A percentile compares a stretch with the other conserved stretches of the same genome.
phyloP scores from a whole-genome alignment of 2,888 invertebrate genomes.

The Thereva nobilitata region DNA sequence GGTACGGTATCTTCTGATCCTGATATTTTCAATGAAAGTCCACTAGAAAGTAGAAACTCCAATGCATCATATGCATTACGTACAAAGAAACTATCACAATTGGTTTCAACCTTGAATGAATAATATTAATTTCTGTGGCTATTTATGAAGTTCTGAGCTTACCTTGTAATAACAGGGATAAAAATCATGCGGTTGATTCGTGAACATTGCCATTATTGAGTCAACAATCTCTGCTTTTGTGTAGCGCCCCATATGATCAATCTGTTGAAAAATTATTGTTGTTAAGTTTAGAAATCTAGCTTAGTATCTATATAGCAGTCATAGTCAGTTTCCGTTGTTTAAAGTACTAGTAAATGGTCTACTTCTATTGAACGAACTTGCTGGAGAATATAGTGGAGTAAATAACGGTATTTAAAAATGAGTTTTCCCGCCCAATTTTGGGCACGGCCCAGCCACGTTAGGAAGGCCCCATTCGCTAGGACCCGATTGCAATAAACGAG shows the following conservation, averaged over 20 bases:
- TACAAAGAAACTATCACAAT: constrained; percentile 40
- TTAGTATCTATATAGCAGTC: no score
- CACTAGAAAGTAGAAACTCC: constrained; percentile 27
- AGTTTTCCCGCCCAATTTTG: no score
- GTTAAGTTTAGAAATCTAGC: not conserved
- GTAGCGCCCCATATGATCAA: constrained; percentile 39
- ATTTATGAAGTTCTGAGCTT: not conserved
- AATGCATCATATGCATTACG: constrained; percentile 39
- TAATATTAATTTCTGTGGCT: not conserved
- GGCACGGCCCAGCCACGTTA: no score
- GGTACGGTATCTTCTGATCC: constrained; percentile 17
- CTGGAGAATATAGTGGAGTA: no score
- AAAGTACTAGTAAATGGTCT: no score
- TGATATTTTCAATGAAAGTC: constrained; percentile 26
- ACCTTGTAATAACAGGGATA: constrained; percentile 42
- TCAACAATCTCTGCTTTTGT: constrained; percentile 38
- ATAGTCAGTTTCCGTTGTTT: no score
- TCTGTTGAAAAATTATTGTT: constrained; percentile 21
- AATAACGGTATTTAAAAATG: no score
- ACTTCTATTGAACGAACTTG: no score
- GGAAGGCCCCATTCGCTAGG: no score
- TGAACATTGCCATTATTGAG: constrained; percentile 26
- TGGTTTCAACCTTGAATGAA: constrained; percentile 19
- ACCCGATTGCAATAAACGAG: no score
- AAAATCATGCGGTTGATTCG: constrained; percentile 33